phyloP scores from a whole-genome alignment of 2,113 vertebrate genomes.

The Pipa parva region DNA sequence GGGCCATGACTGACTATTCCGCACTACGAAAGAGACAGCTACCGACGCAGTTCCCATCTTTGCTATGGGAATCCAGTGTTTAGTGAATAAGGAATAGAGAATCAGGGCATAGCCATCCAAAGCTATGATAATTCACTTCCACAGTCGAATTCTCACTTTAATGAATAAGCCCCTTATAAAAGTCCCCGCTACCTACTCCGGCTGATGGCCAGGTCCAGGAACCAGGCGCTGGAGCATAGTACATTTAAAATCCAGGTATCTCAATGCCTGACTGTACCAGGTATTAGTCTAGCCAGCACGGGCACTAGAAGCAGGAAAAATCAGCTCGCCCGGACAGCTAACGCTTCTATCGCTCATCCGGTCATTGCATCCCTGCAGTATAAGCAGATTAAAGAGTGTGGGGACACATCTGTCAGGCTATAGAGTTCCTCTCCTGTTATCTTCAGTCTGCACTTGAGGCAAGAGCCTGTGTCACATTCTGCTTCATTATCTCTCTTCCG shows the following conservation, averaged over 20 bases:
- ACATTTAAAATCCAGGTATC: not conserved
- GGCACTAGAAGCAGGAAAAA: not conserved
- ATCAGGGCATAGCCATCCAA: too few relatives aligned
- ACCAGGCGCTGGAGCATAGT: not conserved
- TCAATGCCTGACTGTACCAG: not conserved
- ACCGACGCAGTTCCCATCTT: too few relatives aligned
- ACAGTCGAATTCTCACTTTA: too few relatives aligned
- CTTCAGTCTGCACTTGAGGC: conserved; percentile 28
- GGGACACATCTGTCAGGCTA: conserved; percentile 36
- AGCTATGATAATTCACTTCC: too few relatives aligned
- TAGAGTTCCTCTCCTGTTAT: conserved; percentile 25
- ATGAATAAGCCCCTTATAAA: too few relatives aligned
- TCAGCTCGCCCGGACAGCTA: not conserved
- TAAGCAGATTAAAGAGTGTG: conserved; percentile 36
- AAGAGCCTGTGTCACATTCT: conserved; percentile 28
- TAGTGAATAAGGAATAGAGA: too few relatives aligned
- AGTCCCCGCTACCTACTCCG: too few relatives aligned
- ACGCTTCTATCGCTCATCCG: not conserved
- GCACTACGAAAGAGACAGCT: too few relatives aligned
- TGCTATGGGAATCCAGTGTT: too few relatives aligned
- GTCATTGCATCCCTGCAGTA: conserved; percentile 4
- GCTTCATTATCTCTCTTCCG: conserved; percentile 30
- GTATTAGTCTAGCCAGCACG: not conserved
- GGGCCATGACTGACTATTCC: too few relatives aligned
- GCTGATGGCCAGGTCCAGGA: not conserved